These are phyloP conservation scores for Pseudomyrmex dendroicus DNA, from an alignment of 1,140 invertebrate species.

Conservation along the genomic window DNA sequence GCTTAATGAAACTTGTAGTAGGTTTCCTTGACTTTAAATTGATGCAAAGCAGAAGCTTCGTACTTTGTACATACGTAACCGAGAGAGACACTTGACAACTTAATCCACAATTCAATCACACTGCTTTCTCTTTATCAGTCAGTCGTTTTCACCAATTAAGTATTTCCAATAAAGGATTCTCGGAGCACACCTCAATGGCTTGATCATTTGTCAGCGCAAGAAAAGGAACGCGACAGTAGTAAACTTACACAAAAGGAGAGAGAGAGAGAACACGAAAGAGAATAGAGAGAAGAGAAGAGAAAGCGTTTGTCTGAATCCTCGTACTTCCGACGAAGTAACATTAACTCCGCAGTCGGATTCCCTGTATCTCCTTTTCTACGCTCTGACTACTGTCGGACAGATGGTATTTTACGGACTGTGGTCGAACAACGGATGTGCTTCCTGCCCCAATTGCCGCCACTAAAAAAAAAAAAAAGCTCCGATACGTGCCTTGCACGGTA, in stretches of 20 bases:
- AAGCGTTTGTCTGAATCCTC: too few species aligned
- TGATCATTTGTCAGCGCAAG: constrained; percentile 35
- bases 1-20: constrained; percentile 40
- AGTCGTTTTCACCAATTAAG: constrained; percentile 13
- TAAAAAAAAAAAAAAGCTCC: constrained; percentile 22
- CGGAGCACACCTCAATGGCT: not conserved
- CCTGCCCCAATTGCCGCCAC: constrained; percentile 22
- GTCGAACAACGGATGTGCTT: constrained; percentile 38
- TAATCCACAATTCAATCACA: not conserved
- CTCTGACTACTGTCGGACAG: not conserved
- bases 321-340: constrained; percentile 33
- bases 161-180: constrained; percentile 23
- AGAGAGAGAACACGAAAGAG: too few species aligned
- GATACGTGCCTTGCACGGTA: constrained; percentile 36
- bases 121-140: constrained; percentile 12
- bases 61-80: too few species aligned
- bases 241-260: not conserved
- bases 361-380: not conserved
- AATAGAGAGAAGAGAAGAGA: too few species aligned
- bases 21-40: not conserved
- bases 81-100: not conserved
- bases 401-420: constrained; percentile 28
- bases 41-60: not conserved
- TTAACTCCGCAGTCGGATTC: not conserved
- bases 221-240: not conserved